Percentiles rank a stretch among this genome's conserved stretches.
phyloP scores from a whole-genome alignment of 2,888 invertebrate genomes.

The Thereva nobilitata region DNA sequence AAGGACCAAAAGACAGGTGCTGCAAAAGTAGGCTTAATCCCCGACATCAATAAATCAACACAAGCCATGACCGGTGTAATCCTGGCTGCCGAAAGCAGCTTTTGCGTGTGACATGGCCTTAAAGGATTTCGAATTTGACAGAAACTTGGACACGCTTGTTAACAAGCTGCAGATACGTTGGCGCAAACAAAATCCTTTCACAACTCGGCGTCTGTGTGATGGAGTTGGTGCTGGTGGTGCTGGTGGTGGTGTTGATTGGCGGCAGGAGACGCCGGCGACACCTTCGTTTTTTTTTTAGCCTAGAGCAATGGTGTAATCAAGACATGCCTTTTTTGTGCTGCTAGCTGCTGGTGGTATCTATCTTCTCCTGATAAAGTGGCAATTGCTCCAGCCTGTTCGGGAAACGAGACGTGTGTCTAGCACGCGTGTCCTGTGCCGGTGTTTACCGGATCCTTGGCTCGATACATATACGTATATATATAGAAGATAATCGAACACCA shows the following conservation, averaged over 20 bases:
- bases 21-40: constrained; percentile 12
- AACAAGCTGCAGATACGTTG: constrained; percentile 1
- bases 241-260: constrained; percentile 4
- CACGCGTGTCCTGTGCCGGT: constrained; percentile 13
- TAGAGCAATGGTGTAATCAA: neutral
- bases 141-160: no score
- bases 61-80: constrained; percentile 16
- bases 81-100: constrained; percentile 1
- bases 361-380: neutral
- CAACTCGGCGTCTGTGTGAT: constrained; percentile 8
- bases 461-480: neutral
- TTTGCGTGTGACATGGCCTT: constrained; percentile 15
- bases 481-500: constrained; percentile 23
- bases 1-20: constrained; percentile 12
- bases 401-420: constrained; percentile 23
- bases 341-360: neutral
- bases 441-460: constrained; percentile 2
- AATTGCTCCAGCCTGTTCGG: neutral
- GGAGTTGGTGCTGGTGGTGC: constrained; percentile 3
- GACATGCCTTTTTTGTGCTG: neutral
- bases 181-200: constrained; percentile 20
- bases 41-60: constrained; percentile 26
- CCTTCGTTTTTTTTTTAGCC: no score
- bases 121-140: constrained; percentile 5
- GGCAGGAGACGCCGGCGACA: no score